Conservation (phyloP, 2,113 vertebrate species). For the Thermophis baileyi region DNA sequence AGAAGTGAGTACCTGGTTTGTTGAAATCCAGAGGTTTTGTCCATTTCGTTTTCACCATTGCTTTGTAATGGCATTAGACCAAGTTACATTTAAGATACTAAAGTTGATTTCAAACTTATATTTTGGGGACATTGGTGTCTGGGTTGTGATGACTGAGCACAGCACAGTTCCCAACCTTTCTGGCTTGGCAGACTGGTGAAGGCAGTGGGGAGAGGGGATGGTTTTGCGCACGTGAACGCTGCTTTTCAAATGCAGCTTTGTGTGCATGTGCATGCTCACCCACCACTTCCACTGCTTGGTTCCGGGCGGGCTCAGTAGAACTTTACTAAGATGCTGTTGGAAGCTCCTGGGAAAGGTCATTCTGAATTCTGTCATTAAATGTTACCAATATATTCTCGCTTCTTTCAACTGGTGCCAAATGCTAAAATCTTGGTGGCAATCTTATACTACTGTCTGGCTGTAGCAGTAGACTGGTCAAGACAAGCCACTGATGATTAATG, state of each 20-base stretch:
- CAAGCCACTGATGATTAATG: not conserved
- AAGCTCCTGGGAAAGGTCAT: not conserved
- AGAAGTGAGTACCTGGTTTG: not conserved
- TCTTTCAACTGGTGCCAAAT: not conserved
- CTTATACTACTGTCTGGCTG: not conserved
- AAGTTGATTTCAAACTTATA: not conserved
- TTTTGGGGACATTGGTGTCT: not conserved
- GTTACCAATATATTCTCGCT: not conserved
- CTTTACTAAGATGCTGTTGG: not conserved
- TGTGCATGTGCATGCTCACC: not conserved
- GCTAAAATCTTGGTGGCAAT: not conserved
- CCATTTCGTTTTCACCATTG: not conserved
- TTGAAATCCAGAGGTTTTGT: not conserved
- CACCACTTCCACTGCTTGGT: not conserved
- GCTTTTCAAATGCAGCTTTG: not conserved
- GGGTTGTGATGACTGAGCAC: not conserved
- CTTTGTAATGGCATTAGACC: not conserved
- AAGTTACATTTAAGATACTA: not conserved
- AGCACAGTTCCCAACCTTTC: not conserved
- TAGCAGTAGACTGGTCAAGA: not conserved
- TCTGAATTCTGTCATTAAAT: not conserved
- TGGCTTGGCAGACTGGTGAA: not conserved
- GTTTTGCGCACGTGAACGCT: rapidly evolving
- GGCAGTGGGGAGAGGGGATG: not conserved
- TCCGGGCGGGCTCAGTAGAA: not conserved